Conservation (phyloP, 64 coral and sea anemone species). For the Montipora cactus region DNA sequence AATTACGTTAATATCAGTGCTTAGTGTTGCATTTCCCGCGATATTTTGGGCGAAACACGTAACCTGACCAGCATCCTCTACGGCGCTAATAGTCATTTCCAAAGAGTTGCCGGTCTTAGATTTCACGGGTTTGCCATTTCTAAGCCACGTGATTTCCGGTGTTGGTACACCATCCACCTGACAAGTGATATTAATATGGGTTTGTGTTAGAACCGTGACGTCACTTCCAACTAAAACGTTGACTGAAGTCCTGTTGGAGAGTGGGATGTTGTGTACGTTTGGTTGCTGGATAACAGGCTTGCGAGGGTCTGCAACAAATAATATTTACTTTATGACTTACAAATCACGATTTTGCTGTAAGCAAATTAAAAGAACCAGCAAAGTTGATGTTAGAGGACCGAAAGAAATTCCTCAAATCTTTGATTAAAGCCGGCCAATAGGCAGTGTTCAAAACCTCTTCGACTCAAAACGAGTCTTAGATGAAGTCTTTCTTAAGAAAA, state of each 20-base stretch:
- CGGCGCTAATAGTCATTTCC: neutral
- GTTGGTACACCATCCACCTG: slow-evolving; percentile 56
- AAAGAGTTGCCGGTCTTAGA: slow-evolving; percentile 1
- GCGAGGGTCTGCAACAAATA: slow-evolving; percentile 3
- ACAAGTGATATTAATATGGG: slow-evolving; percentile 68
- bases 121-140: slow-evolving; percentile 34
- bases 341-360: neutral
- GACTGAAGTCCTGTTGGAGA: slow-evolving; percentile 16
- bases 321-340: neutral
- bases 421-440: no score
- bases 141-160: slow-evolving; percentile 81
- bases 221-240: slow-evolving; percentile 59
- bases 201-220: slow-evolving; percentile 66
- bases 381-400: neutral
- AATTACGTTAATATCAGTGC: slow-evolving; percentile 70
- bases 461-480: no score
- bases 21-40: slow-evolving; percentile 44
- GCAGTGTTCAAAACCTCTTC: no score
- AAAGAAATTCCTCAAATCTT: no score
- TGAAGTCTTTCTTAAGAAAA: no score
- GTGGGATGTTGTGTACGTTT: neutral
- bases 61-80: slow-evolving; percentile 47
- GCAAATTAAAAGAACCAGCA: neutral
- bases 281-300: slow-evolving; percentile 13
- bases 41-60: slow-evolving; percentile 57